A percentile compares a stretch with the other conserved stretches of the same genome.
Conservation (phyloP, 2,113 vertebrate genomes). For the Rhizomys pruinosus region DNA sequence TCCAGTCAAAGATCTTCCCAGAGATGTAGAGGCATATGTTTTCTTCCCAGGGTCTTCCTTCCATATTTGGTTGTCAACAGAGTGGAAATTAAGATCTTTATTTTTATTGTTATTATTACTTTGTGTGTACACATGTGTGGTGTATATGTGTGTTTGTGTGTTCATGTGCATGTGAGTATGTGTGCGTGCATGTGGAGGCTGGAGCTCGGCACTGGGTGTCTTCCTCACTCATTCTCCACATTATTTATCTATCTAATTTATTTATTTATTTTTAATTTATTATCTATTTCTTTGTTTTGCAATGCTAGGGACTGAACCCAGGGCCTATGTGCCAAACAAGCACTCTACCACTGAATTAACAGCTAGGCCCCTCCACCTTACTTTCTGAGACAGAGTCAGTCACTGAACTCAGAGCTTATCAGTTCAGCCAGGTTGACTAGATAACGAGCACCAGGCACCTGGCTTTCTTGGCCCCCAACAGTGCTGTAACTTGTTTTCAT, state of each 20-base stretch:
- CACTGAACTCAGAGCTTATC: not conserved
- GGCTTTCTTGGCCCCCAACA: not conserved
- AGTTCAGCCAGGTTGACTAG: not conserved
- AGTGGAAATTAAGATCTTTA: not conserved
- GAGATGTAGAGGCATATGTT: not conserved
- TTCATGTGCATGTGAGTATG: not conserved
- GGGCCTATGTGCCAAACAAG: not conserved
- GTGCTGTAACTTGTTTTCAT: not conserved
- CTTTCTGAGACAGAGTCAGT: not conserved
- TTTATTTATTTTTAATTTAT: too few relatives aligned
- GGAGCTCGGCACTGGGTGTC: not conserved
- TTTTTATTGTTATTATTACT: too few relatives aligned
- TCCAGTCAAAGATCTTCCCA: not conserved
- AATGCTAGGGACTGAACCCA: not conserved
- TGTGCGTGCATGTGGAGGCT: not conserved
- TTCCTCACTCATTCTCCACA: too few relatives aligned
- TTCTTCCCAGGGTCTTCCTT: not conserved
- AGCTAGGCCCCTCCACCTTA: not conserved
- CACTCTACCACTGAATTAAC: not conserved
- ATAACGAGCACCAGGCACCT: not conserved
- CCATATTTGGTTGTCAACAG: not conserved
- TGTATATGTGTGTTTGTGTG: not conserved
- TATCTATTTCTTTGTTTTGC: too few relatives aligned
- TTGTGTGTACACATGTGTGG: not conserved
- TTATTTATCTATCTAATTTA: too few relatives aligned